Percentiles rank a stretch among this genome's conserved stretches.
These are phyloP conservation scores for Andrena minutula DNA, from an alignment of 2,888 invertebrate genomes.

Conservation along the genomic window DNA sequence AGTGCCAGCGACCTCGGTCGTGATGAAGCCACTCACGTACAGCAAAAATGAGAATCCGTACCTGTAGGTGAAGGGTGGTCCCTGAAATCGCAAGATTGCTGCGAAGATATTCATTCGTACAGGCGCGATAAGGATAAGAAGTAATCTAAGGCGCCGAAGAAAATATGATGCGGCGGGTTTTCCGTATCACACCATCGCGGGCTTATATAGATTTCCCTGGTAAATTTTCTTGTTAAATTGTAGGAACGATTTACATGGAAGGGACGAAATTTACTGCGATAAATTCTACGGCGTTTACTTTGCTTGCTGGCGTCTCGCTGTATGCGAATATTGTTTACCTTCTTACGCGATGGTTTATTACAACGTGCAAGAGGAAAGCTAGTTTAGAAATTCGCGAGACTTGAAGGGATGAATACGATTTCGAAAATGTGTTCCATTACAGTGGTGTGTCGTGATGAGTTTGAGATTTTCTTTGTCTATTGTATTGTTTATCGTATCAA, in stretches of 20 bases:
- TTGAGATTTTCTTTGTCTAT: not conserved
- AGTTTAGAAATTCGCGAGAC: not conserved
- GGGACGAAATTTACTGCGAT: not conserved
- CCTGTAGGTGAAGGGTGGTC: slow-evolving; percentile 92
- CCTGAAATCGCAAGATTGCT: slow-evolving; percentile 85
- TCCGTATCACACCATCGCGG: slow-evolving; percentile 3
- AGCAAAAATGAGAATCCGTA: slow-evolving; percentile 96
- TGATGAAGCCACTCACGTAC: slow-evolving; percentile 93
- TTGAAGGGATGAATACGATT: too few relatives aligned
- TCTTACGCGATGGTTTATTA: not conserved
- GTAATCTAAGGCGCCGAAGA: slow-evolving; percentile 37
- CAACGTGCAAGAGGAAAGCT: not conserved
- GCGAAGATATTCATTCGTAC: slow-evolving; percentile 55
- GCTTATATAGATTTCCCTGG: not conserved
- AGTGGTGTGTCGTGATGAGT: not conserved
- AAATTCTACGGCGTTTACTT: not conserved
- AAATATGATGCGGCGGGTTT: slow-evolving; percentile 28
- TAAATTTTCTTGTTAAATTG: slow-evolving; percentile 4
- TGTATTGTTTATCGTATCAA: too few relatives aligned
- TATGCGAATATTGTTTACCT: not conserved
- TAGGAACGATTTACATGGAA: not conserved
- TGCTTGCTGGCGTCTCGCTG: not conserved
- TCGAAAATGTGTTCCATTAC: too few relatives aligned
- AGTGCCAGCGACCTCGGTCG: slow-evolving; percentile 94
- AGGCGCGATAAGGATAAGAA: slow-evolving; percentile 39